These are phyloP conservation scores for Pluvialis apricaria DNA, from an alignment of 2,113 vertebrate species.

Conservation along the genomic window DNA sequence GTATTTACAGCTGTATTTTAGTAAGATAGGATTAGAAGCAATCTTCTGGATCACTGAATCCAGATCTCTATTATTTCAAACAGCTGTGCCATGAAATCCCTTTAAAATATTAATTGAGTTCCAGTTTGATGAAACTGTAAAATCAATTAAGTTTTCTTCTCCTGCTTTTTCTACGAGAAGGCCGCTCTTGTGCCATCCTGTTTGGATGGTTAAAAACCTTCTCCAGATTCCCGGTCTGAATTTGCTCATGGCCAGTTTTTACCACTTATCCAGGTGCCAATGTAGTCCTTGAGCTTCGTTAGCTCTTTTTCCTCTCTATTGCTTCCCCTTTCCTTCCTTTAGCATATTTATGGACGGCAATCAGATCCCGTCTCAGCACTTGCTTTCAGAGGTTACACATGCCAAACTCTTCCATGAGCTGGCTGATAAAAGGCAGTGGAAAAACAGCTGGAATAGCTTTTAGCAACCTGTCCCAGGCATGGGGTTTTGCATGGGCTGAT, in stretches of 20 bases:
- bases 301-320: background rate
- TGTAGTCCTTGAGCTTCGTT: background rate
- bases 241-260: background rate
- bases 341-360: background rate
- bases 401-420: background rate
- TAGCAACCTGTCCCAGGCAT: background rate
- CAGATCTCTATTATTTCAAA: conserved; percentile 28
- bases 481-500: background rate
- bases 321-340: background rate
- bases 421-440: background rate
- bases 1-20: conserved; percentile 25
- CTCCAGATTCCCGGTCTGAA: background rate
- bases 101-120: conserved; percentile 59
- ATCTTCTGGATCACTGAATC: conserved; percentile 43
- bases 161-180: background rate
- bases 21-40: conserved; percentile 25
- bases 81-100: conserved; percentile 14
- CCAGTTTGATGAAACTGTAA: conserved; percentile 30
- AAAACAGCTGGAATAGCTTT: background rate
- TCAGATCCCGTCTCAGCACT: background rate
- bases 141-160: background rate
- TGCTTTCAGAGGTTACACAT: background rate
- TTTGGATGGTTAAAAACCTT: background rate
- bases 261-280: background rate
- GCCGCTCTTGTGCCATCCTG: background rate